Evolutionary conservation across 2,113 vertebrate genomes (phyloP), one percentile per base, ranked within the genome.

Genomic region (Coturnix japonica): DNA sequence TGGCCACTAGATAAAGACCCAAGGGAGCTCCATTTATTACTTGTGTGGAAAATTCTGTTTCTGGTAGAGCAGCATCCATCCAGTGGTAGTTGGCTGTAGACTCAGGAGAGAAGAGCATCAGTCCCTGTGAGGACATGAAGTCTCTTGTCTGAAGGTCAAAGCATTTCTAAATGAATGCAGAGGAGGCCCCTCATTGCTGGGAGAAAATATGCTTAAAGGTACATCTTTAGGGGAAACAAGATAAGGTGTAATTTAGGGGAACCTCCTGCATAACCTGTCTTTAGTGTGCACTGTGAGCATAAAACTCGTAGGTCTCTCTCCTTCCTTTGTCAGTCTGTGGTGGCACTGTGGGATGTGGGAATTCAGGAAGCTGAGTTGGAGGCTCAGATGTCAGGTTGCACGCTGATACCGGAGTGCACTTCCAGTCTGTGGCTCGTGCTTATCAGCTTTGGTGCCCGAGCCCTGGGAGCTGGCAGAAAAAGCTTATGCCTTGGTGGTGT

Each of bases 361-460:
- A 75, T 90, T 87, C 80, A 49, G 57, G 15, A 63, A 56, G 37
- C 15, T 11, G n/a, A 54, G 60, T 33, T 7, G 13, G 10, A 61
- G 49, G 53, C 30, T 47, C 31, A n/a, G 28, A 39, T 60, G 46
- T 14, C 28, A 9, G 37, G 33, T 82, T 60, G 63, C 22, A 11
- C n/a, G 56, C 75, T 77, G 84, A 61, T 85, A 81, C 46, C 47
- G 6, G 13, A 41, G 51, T 75, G 67, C 63, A 26, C 67, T 11
- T 54, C 44, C 70, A 87, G 69, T 73, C 76, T 63, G 15, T 0
- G 1, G 75, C 35, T 89, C 30, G 69, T 85, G 92, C 81, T 95
- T 94, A 77, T 30, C 91, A 44, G 78, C 46, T 43, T 54, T 53
- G 39, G 92, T 90, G 95, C 90, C 93, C 4, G 8, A 93, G 91